Conservation (phyloP, 2,113 vertebrate genomes). For the Amia ocellicauda region DNA sequence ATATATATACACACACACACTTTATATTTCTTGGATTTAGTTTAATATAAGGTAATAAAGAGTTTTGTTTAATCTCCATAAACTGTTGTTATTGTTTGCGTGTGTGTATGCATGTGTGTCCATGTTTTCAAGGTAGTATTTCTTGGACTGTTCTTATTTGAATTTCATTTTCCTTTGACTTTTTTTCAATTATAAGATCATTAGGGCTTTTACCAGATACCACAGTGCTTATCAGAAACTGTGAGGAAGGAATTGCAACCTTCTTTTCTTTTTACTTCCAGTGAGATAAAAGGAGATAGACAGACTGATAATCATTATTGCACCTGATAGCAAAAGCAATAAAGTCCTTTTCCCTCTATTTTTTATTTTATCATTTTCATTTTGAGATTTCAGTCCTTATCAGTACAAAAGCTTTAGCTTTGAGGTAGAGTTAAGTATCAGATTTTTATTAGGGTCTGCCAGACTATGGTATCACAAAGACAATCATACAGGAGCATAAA, state of each 20-base stretch:
- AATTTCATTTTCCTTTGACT: too few relatives aligned
- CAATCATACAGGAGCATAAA: conserved; percentile 8
- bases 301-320: conserved; percentile 63
- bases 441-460: conserved; percentile 43
- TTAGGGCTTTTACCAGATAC: conserved; percentile 1
- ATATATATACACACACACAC: too few relatives aligned
- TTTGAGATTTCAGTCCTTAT: conserved; percentile 49
- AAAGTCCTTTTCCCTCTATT: conserved; percentile 40
- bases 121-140: too few relatives aligned
- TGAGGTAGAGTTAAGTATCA: conserved; percentile 31
- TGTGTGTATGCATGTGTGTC: too few relatives aligned
- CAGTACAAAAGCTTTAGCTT: conserved; percentile 47
- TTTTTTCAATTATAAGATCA: conserved; percentile 34
- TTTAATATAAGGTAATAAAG: too few relatives aligned
- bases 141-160: too few relatives aligned
- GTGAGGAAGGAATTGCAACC: conserved; percentile 34
- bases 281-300: conserved; percentile 41
- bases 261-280: conserved; percentile 20
- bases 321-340: conserved; percentile 69
- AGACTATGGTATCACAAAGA: conserved; percentile 30
- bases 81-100: too few relatives aligned
- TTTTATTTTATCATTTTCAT: conserved; percentile 27
- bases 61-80: too few relatives aligned
- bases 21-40: too few relatives aligned
- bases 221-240: conserved; percentile 26